A percentile compares a stretch with the other conserved stretches of the same genome.
These are phyloP conservation scores for Brienomyrus longianalis DNA, from an alignment of 2,113 vertebrate genomes.

Conservation along the genomic window DNA sequence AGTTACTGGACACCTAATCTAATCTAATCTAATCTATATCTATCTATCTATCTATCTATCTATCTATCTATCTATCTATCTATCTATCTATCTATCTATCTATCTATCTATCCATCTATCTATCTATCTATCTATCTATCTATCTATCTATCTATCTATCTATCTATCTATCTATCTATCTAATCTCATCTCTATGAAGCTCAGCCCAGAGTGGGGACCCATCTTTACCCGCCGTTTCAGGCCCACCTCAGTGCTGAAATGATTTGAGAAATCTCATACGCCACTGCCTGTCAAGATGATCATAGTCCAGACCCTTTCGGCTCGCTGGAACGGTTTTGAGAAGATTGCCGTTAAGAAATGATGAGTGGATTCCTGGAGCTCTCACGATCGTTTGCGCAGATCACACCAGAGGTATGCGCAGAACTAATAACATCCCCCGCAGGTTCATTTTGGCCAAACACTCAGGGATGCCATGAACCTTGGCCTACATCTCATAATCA, in stretches of 20 bases:
- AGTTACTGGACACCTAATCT: too few species aligned
- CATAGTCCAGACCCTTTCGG: neutral
- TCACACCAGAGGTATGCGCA: neutral
- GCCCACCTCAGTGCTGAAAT: neutral
- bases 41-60: too few species aligned
- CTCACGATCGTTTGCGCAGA: neutral
- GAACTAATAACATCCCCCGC: neutral
- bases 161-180: too few species aligned
- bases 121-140: too few species aligned
- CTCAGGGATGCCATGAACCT: neutral
- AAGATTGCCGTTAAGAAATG: neutral
- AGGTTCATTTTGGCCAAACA: neutral
- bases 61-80: too few species aligned
- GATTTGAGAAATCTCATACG: neutral
- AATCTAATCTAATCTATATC: too few species aligned
- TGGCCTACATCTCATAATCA: slow-evolving; percentile 1
- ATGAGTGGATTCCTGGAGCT: neutral
- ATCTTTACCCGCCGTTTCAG: neutral
- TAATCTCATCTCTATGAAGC: neutral
- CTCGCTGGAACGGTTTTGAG: neutral
- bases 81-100: too few species aligned
- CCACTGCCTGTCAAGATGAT: neutral
- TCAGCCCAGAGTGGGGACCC: neutral
- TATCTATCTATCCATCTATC: too few species aligned
- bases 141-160: too few species aligned